Percentiles rank a stretch among this genome's conserved stretches.
Conservation (phyloP, 2,888 invertebrate genomes). For the Elmis aenea region DNA sequence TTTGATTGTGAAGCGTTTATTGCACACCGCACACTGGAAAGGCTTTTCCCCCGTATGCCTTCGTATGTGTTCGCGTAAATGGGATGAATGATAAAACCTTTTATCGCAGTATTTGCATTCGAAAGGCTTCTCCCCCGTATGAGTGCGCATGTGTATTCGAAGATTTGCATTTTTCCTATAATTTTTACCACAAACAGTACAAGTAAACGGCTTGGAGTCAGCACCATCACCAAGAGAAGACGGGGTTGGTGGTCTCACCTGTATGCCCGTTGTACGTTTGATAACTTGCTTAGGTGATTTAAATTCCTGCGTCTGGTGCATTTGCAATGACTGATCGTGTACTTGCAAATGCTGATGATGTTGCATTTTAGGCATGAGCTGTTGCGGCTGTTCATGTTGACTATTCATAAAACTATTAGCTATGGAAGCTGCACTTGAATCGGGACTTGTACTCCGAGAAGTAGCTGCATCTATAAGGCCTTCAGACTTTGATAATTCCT, state of each 20-base stretch:
- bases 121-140: constrained; percentile 44
- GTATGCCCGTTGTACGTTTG: constrained; percentile 37
- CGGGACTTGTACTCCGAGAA: constrained; percentile 32
- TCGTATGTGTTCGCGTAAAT: constrained; percentile 41
- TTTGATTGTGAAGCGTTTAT: constrained; percentile 42
- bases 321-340: constrained; percentile 7
- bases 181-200: constrained; percentile 38
- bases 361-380: constrained; percentile 6
- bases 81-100: constrained; percentile 43
- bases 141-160: constrained; percentile 42
- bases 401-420: constrained; percentile 17
- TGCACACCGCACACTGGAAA: constrained; percentile 41
- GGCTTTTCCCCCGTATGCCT: constrained; percentile 44
- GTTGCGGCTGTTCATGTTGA: constrained; percentile 14
- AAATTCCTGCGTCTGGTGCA: constrained; percentile 13
- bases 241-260: constrained; percentile 38
- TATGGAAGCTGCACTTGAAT: constrained; percentile 17
- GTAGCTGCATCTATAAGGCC: constrained; percentile 26
- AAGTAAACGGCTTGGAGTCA: constrained; percentile 32
- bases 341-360: constrained; percentile 6
- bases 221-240: constrained; percentile 11
- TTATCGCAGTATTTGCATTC: constrained; percentile 45
- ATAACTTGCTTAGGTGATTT: constrained; percentile 29
- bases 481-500: constrained; percentile 33
- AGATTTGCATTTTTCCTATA: constrained; percentile 43